These are phyloP conservation scores for Drusus annulatus DNA, from an alignment of 1,140 invertebrate genomes.

Conservation along the genomic window DNA sequence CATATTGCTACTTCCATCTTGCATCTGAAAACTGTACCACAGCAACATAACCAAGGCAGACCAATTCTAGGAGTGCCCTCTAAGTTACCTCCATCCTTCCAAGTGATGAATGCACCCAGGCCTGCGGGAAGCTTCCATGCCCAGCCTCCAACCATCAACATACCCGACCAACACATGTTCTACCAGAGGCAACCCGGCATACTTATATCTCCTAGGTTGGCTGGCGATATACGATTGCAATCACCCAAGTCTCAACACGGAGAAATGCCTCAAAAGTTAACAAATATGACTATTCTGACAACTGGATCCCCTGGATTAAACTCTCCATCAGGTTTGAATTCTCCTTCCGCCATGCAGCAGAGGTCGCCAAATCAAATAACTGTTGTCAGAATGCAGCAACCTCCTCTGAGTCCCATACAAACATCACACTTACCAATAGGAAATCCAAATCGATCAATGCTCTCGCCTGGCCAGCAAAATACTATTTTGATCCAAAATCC, in stretches of 20 bases:
- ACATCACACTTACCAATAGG: constrained; percentile 65
- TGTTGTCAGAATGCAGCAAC: constrained; percentile 70
- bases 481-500: constrained; percentile 68
- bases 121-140: constrained; percentile 64
- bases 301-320: constrained; percentile 64
- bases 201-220: constrained; percentile 70
- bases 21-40: constrained; percentile 65
- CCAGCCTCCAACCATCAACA: constrained; percentile 74
- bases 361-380: constrained; percentile 68
- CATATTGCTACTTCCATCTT: constrained; percentile 68
- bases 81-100: constrained; percentile 65
- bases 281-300: constrained; percentile 67
- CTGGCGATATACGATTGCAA: constrained; percentile 64
- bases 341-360: constrained; percentile 64
- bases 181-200: constrained; percentile 71
- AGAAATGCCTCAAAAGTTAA: constrained; percentile 64
- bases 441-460: constrained; percentile 63
- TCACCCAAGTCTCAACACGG: constrained; percentile 66
- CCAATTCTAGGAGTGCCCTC: constrained; percentile 62
- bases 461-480: constrained; percentile 68
- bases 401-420: constrained; percentile 69
- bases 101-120: constrained; percentile 69
- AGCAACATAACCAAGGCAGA: constrained; percentile 61
- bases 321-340: constrained; percentile 62
- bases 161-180: constrained; percentile 72